These are phyloP conservation scores for Microcebus jonahi DNA, from an alignment of 2,113 vertebrate genomes.

Conservation along the genomic window DNA sequence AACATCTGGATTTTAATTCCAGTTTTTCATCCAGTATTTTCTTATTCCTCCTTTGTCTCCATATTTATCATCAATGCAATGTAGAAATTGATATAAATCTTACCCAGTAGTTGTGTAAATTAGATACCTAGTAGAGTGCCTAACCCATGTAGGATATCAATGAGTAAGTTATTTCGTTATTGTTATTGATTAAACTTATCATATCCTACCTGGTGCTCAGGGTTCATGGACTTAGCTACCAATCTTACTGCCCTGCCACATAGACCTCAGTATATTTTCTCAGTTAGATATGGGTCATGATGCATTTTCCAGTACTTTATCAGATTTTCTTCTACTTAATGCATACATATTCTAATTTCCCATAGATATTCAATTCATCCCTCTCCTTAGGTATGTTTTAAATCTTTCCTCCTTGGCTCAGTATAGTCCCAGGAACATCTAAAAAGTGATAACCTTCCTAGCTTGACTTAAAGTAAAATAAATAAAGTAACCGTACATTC, in stretches of 20 bases:
- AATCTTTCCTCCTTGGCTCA: background rate
- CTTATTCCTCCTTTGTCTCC: background rate
- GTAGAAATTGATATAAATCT: background rate
- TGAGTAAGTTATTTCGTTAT: background rate
- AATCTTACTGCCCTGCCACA: background rate
- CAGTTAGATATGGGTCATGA: background rate
- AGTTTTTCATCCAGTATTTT: background rate
- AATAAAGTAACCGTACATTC: background rate
- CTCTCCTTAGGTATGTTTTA: background rate
- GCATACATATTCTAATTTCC: background rate
- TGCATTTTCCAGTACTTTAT: background rate
- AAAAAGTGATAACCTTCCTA: background rate
- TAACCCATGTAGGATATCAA: background rate
- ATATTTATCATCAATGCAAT: background rate
- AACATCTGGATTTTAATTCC: background rate
- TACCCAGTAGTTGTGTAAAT: background rate
- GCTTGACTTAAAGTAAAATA: background rate
- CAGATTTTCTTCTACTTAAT: background rate
- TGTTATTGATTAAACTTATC: background rate
- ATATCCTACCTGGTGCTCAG: background rate
- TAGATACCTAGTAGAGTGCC: background rate
- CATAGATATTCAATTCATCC: background rate
- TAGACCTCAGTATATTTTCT: background rate
- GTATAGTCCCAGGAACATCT: background rate
- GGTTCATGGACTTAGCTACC: background rate